Evolutionary conservation across 2,888 invertebrate species (phyloP).

Genomic region (Herminia tarsipennalis): DNA sequence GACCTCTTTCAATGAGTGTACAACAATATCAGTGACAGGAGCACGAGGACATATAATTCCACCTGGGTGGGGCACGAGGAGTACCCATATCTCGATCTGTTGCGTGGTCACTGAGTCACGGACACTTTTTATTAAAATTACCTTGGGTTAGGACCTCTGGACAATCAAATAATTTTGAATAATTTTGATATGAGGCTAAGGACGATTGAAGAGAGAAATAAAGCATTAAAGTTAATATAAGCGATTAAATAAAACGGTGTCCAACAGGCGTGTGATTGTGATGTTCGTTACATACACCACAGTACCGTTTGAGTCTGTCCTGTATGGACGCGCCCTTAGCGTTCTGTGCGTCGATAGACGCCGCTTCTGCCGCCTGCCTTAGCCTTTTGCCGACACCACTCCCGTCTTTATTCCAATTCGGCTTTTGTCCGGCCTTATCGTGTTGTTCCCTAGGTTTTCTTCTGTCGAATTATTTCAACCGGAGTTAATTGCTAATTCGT

Average conservation of each 20-base stretch:
- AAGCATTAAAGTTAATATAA: slow-evolving; percentile 49
- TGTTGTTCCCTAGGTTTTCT: slow-evolving; percentile 75
- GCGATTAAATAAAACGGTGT: slow-evolving; percentile 26
- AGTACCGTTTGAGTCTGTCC: slow-evolving; percentile 79
- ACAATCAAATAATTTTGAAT: no score
- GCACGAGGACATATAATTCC: no score
- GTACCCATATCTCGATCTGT: no score
- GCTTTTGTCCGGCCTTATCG: slow-evolving; percentile 49
- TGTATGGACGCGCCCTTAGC: slow-evolving; percentile 59
- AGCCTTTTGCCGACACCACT: slow-evolving; percentile 70
- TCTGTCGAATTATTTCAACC: slow-evolving; percentile 67
- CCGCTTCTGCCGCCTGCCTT: slow-evolving; percentile 70
- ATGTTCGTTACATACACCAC: slow-evolving; percentile 37
- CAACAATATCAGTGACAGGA: no score
- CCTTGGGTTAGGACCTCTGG: no score
- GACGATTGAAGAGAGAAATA: slow-evolving; percentile 9
- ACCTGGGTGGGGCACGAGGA: no score
- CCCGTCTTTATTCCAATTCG: slow-evolving; percentile 69
- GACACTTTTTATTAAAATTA: no score
- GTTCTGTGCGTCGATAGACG: slow-evolving; percentile 60
- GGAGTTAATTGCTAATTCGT: slow-evolving; percentile 39
- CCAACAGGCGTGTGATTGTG: slow-evolving; percentile 27
- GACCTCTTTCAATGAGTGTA: no score
- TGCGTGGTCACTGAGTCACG: no score
- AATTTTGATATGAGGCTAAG: background rate